Percentiles rank a stretch among this genome's conserved stretches.
Conservation (phyloP, 2,797 vertebrate species). For the Galagoides demidoff region DNA sequence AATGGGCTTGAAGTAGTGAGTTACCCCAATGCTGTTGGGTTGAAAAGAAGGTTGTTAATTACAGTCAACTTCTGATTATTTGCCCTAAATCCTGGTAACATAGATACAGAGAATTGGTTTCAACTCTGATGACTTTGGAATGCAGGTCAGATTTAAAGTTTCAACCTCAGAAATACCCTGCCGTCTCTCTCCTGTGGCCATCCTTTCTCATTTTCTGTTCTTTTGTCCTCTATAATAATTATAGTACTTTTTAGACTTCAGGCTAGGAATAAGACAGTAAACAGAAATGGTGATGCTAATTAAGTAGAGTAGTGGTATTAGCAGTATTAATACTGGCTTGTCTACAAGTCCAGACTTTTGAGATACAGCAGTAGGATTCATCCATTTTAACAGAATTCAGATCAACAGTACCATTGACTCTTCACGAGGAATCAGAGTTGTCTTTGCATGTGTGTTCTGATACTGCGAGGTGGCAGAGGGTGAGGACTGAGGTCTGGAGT, state of each 20-base stretch:
- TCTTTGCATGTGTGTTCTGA: slow-evolving; percentile 19
- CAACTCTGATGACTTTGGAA: background rate
- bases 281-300: background rate
- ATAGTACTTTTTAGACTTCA: background rate
- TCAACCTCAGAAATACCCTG: background rate
- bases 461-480: slow-evolving; percentile 40
- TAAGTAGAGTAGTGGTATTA: background rate
- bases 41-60: background rate
- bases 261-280: background rate
- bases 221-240: background rate
- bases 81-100: background rate
- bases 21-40: background rate
- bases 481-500: too few species aligned
- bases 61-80: background rate
- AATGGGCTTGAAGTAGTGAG: background rate
- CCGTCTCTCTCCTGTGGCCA: background rate
- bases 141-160: background rate
- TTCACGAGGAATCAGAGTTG: background rate
- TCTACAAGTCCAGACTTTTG: background rate
- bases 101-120: background rate
- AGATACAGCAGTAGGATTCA: background rate
- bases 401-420: too few species aligned
- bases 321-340: background rate
- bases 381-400: background rate
- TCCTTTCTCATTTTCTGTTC: background rate